These are phyloP conservation scores for Heloderma charlesbogerti DNA, from an alignment of 2,113 vertebrate species.

Conservation along the genomic window DNA sequence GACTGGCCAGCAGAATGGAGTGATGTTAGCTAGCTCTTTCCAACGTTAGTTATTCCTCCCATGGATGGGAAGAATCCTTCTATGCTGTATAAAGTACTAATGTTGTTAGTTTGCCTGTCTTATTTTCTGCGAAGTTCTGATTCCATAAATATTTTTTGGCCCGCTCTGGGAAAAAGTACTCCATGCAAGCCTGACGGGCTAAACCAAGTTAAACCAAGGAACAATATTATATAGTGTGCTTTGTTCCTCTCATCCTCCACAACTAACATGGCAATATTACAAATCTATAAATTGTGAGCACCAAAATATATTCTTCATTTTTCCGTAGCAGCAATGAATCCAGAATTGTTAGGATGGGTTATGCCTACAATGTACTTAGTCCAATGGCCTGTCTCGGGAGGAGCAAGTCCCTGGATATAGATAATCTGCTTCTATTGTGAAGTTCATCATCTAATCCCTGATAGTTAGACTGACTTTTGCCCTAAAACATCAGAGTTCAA, in stretches of 20 bases:
- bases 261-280: conserved; percentile 2
- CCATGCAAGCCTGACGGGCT: not conserved
- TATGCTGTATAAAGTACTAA: not conserved
- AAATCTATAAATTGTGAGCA: conserved; percentile 17
- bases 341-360: not conserved
- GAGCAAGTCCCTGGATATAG: conserved; percentile 7
- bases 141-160: not conserved
- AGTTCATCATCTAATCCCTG: not conserved
- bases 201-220: not conserved
- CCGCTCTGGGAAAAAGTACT: not conserved
- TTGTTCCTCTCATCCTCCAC: not conserved
- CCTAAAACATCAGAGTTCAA: not conserved
- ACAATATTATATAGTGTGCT: conserved; percentile 1
- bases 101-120: not conserved
- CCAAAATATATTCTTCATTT: conserved; percentile 1
- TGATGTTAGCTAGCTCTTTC: not conserved
- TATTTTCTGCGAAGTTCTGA: not conserved
- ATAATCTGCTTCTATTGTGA: not conserved
- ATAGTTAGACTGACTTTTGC: not conserved
- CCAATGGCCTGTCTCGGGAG: not conserved
- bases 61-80: not conserved
- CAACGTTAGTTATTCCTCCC: not conserved
- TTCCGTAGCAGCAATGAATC: not conserved
- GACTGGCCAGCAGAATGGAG: not conserved
- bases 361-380: not conserved